A percentile compares a stretch with the other conserved stretches of the same genome.
phyloP scores from a whole-genome alignment of 2,888 invertebrate genomes.

The Cryptocheilus praepositus region DNA sequence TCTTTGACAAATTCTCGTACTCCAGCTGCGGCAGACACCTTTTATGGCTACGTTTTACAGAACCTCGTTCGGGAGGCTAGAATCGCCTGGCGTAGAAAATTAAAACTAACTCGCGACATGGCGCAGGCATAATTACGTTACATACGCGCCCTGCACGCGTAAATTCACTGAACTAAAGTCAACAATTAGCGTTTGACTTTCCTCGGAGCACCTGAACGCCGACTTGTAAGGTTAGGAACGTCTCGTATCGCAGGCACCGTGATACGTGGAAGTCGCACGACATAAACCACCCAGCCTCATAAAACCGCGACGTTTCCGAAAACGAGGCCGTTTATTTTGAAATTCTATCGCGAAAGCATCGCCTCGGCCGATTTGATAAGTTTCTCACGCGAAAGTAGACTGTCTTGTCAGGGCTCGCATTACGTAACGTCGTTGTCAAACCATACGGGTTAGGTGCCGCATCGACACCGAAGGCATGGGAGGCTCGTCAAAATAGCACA shows the following conservation, averaged over 20 bases:
- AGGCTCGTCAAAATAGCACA: too few relatives aligned
- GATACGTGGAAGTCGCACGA: background rate
- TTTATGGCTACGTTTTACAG: conserved; percentile 42
- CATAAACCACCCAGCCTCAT: background rate
- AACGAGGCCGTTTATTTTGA: background rate
- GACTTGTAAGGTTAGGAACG: too few relatives aligned
- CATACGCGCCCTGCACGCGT: too few relatives aligned
- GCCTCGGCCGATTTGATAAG: background rate
- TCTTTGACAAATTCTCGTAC: too few relatives aligned
- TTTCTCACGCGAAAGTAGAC: too few relatives aligned
- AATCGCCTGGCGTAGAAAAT: conserved; percentile 39
- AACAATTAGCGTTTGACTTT: too few relatives aligned
- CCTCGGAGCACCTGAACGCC: too few relatives aligned
- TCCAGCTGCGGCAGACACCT: background rate
- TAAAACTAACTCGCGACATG: background rate
- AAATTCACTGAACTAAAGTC: too few relatives aligned
- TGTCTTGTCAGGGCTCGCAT: conserved; percentile 55
- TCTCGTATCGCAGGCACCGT: too few relatives aligned
- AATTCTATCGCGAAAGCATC: too few relatives aligned
- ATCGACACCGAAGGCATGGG: background rate
- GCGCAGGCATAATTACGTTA: too few relatives aligned
- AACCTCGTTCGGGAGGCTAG: conserved; percentile 51
- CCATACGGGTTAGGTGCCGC: conserved; percentile 50
- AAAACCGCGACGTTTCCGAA: background rate
- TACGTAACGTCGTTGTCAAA: conserved; percentile 70